Conservation (phyloP, 2,113 vertebrate genomes). For the Thunnus thynnus region DNA sequence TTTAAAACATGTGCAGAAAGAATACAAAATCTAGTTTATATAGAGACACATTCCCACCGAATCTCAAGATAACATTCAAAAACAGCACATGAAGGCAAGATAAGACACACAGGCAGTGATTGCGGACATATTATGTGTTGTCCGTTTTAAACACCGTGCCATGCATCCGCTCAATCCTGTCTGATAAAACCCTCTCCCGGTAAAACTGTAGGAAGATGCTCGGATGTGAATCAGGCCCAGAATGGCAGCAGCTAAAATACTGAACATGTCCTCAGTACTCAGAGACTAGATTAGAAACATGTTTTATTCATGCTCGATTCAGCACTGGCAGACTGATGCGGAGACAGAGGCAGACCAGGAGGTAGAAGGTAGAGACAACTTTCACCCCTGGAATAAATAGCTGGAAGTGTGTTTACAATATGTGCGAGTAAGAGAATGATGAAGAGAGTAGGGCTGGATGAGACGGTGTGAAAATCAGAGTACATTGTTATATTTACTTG, state of each 20-base stretch:
- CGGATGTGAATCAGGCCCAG: not conserved
- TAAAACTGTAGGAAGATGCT: slow-evolving; percentile 8
- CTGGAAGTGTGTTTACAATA: not conserved
- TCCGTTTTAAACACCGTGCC: not conserved
- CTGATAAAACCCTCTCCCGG: not conserved
- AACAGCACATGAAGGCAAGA: not conserved
- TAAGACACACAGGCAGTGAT: not conserved
- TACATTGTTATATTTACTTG: not conserved
- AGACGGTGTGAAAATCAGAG: not conserved
- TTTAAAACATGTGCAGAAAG: not conserved
- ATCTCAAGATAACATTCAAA: not conserved
- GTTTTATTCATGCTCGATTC: slow-evolving; percentile 61
- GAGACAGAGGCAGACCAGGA: not conserved
- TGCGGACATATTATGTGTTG: not conserved
- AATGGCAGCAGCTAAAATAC: slow-evolving; percentile 49
- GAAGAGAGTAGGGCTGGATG: not conserved
- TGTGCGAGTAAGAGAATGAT: not conserved
- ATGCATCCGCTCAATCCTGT: not conserved
- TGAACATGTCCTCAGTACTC: not conserved
- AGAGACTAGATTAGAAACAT: slow-evolving; percentile 41
- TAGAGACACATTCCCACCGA: not conserved
- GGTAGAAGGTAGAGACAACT: not conserved
- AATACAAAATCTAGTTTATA: not conserved
- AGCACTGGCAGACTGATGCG: slow-evolving; percentile 22
- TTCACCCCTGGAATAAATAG: not conserved